Base-by-base conservation (phyloP, 2,888 invertebrate genomes). In the Plemyria rubiginata region DNA sequence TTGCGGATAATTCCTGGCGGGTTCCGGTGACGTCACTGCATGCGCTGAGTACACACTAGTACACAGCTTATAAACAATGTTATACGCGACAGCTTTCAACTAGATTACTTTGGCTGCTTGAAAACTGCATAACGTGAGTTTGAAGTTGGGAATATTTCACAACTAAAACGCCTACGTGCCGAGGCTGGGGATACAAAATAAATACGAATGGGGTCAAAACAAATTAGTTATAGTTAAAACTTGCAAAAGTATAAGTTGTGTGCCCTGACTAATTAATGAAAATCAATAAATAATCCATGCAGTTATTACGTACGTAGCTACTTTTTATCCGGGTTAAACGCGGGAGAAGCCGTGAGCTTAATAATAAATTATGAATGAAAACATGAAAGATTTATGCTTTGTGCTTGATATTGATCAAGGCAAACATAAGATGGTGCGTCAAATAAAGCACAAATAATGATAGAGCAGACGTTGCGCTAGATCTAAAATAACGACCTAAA, bases 21-120 rank as follows among this genome's bases (percentile, higher is more conserved):
- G 13, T 38, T 49, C 51, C 29, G 3, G 15, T 49, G 56, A 53
- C 54, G 62, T 58, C 45, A 62, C 50, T 50, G 36, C 22, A 22
- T 43, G 36, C 22, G 22, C 40, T 48, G 52, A 46, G 60, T n/a
- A 43, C 46, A 52, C 56, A 62, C 41, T 46, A 46, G 60, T n/a
- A 43, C 46, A 52, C 56, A 62, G 56, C 63, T 70, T 68, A 67
- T 63, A 72, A 76, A 76, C 75, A 74, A 74, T 71, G 69, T 75
- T 71, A 29, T 41, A 53, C 59, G 52, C 52, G 40, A 60, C 56
- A 29, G 52, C 61, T 59, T 60, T 57, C 54, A 53, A 50, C 49
- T 53, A 61, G 64, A 64, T 62, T 64, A 53, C 64, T 56, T 64
- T 28, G 58, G 51, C n/a, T 65, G 49, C 49, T 60, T 57, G 48